Percentiles rank a stretch among this genome's conserved stretches.
phyloP scores from a whole-genome alignment of 1,140 invertebrate species.

The Ericerus pela region DNA sequence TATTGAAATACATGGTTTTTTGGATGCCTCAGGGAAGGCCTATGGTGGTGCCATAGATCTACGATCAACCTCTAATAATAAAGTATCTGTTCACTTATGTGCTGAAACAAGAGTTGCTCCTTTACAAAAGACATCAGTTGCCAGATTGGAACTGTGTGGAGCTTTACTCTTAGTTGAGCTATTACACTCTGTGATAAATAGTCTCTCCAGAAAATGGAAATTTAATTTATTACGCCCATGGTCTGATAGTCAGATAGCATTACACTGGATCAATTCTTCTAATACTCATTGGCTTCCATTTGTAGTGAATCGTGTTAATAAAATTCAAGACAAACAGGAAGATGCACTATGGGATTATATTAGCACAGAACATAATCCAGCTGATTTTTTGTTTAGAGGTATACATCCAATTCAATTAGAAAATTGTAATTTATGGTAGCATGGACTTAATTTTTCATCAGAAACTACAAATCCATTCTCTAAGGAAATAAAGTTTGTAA shows the following conservation, averaged over 20 bases:
- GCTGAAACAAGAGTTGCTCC: conserved; percentile 20
- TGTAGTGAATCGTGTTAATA: too few species aligned
- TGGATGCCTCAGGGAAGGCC: conserved; percentile 27
- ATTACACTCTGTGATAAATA: conserved; percentile 17
- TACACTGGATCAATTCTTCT: conserved; percentile 16
- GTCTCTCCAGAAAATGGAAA: too few species aligned
- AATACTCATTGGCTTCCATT: too few species aligned
- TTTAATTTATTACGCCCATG: conserved; percentile 5
- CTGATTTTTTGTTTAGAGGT: too few species aligned
- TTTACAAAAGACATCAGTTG: conserved; percentile 28
- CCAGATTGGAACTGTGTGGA: conserved; percentile 34
- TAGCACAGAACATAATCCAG: too few species aligned
- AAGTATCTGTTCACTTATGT: conserved; percentile 12
- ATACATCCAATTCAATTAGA: too few species aligned
- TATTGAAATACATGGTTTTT: conserved; percentile 24
- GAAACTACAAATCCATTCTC: too few species aligned
- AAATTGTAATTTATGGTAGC: too few species aligned
- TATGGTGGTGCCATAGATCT: conserved; percentile 27
- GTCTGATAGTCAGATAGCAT: conserved; percentile 8
- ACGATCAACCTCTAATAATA: conserved; percentile 4
- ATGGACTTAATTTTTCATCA: too few species aligned
- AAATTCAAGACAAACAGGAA: too few species aligned
- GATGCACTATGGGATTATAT: too few species aligned
- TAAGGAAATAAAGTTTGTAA: too few species aligned
- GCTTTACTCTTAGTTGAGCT: conserved; percentile 26